Evolutionary conservation across 1,140 invertebrate species (phyloP).

Genomic region (Drosophila mauritiana): DNA sequence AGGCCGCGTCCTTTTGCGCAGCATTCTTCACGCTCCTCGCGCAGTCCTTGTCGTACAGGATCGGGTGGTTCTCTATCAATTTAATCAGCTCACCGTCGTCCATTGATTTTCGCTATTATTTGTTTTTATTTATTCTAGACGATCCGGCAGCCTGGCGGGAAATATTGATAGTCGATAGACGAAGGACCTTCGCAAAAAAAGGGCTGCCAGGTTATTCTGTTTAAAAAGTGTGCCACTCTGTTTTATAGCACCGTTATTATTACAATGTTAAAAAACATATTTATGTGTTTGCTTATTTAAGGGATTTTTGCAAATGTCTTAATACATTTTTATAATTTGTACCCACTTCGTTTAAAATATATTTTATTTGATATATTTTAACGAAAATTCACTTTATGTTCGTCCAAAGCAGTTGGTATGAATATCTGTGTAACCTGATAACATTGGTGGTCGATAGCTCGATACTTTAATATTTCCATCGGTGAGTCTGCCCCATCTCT

Average conservation of each 20-base stretch:
- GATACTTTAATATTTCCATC: not conserved
- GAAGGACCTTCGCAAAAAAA: not conserved
- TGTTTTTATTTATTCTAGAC: conserved; percentile 8
- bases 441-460: not conserved
- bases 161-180: not conserved
- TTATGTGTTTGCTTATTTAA: no score
- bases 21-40: conserved; percentile 65
- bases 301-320: no score
- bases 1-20: conserved; percentile 66
- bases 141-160: not conserved
- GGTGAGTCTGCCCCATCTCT: not conserved
- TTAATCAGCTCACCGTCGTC: conserved; percentile 67
- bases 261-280: no score
- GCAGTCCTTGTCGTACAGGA: conserved; percentile 73
- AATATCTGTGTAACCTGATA: no score
- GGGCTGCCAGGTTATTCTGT: not conserved
- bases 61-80: conserved; percentile 67
- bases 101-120: conserved; percentile 39
- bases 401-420: no score
- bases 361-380: no score
- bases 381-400: no score
- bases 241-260: no score
- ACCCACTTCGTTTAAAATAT: no score
- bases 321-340: no score
- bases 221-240: no score